Conservation (phyloP, 2,888 invertebrate species). For the Leptodirus hochenwartii region DNA sequence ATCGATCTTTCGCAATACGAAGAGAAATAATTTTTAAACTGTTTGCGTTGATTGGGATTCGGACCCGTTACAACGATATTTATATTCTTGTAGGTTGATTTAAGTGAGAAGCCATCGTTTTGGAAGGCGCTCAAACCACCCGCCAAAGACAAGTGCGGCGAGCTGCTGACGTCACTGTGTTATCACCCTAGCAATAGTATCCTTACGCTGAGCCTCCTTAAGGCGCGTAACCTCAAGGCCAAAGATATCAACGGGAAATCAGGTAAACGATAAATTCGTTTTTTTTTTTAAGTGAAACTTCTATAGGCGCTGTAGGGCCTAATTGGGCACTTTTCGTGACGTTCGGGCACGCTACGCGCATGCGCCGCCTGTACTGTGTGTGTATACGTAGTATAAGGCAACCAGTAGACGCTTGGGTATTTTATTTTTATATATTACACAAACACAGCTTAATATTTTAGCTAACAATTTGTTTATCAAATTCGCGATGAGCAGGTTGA, state of each 20-base stretch:
- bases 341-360: no score
- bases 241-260: conserved; percentile 94
- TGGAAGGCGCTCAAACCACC: conserved; percentile 87
- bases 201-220: conserved; percentile 74
- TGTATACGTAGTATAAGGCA: no score
- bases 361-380: no score
- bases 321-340: no score
- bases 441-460: no score
- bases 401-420: no score
- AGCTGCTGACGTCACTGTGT: conserved; percentile 79
- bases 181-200: conserved; percentile 93
- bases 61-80: conserved; percentile 1
- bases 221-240: conserved; percentile 86
- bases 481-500: no score
- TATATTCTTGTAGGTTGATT: conserved; percentile 47
- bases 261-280: conserved; percentile 34
- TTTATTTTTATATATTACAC: no score
- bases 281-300: not conserved
- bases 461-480: no score
- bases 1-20: not conserved
- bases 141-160: conserved; percentile 85
- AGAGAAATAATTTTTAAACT: not conserved
- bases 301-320: no score
- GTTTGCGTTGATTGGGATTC: not conserved
- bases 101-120: conserved; percentile 85